Evolutionary conservation across 1,140 invertebrate genomes (phyloP).

Genomic region (Cephus cinctus): DNA sequence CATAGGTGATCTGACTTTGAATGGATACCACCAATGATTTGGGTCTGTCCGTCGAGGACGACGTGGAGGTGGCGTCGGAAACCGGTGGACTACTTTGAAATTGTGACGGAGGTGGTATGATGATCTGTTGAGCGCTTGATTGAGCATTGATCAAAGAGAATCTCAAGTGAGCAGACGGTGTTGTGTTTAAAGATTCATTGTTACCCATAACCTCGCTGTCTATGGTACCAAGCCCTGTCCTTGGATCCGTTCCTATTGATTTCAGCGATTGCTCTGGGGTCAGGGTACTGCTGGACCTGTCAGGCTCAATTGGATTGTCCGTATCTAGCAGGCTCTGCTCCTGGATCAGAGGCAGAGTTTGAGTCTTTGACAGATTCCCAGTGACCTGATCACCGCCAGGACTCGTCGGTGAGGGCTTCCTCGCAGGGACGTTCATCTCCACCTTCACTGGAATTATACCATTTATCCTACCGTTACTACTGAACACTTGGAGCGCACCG

Average conservation of each 20-base stretch:
- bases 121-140: slow-evolving; percentile 56
- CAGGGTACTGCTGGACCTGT: slow-evolving; percentile 51
- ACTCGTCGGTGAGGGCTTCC: slow-evolving; percentile 33
- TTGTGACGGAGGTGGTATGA: slow-evolving; percentile 73
- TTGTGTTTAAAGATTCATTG: slow-evolving; percentile 43
- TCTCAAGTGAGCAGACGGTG: slow-evolving; percentile 39
- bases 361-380: no score
- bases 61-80: slow-evolving; percentile 54
- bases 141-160: slow-evolving; percentile 16
- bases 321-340: slow-evolving; percentile 65
- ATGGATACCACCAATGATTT: slow-evolving; percentile 58
- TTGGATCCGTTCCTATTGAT: no score
- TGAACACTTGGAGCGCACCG: slow-evolving; percentile 58
- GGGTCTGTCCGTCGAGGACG: slow-evolving; percentile 59
- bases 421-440: slow-evolving; percentile 28
- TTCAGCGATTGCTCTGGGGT: slow-evolving; percentile 48
- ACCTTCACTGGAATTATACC: slow-evolving; percentile 57
- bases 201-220: no score
- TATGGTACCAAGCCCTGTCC: slow-evolving; percentile 25
- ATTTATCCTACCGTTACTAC: slow-evolving; percentile 61
- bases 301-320: slow-evolving; percentile 53
- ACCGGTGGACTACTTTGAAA: slow-evolving; percentile 68
- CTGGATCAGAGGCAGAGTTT: slow-evolving; percentile 66
- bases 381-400: no score
- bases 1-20: slow-evolving; percentile 65